Evolutionary conservation across 2,888 invertebrate species (phyloP).

Genomic region (Xanthostigma xanthostigma): DNA sequence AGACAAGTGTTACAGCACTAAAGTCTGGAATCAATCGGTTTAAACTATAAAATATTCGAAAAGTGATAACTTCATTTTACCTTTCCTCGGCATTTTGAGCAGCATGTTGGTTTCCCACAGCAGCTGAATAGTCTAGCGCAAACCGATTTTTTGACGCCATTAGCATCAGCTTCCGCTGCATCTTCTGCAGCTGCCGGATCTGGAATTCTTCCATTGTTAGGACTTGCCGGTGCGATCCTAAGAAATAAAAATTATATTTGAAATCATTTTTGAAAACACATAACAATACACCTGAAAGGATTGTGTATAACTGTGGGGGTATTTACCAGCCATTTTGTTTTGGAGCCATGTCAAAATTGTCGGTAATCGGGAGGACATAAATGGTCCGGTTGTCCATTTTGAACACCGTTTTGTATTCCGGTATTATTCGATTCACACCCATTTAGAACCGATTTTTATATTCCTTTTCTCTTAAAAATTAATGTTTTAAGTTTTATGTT

Average conservation of each 20-base stretch:
- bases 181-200: neutral
- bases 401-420: constrained; percentile 1
- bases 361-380: constrained; percentile 3
- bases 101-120: neutral
- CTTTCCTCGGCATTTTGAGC: neutral
- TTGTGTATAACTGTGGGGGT: neutral
- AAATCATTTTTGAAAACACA: neutral
- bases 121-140: neutral
- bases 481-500: neutral
- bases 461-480: neutral
- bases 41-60: too few species aligned
- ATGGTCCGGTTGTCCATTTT: constrained; percentile 6
- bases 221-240: neutral
- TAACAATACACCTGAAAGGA: neutral
- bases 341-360: neutral
- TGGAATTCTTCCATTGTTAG: neutral
- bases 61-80: too few species aligned
- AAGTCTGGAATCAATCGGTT: too few species aligned
- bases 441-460: neutral
- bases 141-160: neutral
- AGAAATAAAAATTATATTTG: neutral
- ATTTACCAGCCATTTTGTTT: neutral
- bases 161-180: too few species aligned
- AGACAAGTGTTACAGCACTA: too few species aligned
- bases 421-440: neutral